phyloP scores from a whole-genome alignment of 2,888 invertebrate species.

The Drosophila phalerata region DNA sequence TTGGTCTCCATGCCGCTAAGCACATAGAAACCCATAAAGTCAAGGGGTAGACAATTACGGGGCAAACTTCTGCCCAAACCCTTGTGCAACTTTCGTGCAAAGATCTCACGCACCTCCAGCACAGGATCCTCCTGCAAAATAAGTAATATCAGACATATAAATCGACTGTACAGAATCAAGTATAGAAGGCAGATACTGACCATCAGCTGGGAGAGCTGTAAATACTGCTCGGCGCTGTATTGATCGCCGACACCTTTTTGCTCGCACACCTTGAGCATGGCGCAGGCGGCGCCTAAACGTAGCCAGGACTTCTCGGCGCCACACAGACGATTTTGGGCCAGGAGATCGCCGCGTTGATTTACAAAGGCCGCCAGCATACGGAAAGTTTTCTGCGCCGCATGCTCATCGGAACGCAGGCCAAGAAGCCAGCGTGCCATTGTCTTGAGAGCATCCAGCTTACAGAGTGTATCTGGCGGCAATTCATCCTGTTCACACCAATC shows the following conservation, averaged over 20 bases:
- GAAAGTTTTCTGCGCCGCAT: constrained; percentile 96
- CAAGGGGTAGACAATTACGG: constrained; percentile 95
- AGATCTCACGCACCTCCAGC: constrained; percentile 94
- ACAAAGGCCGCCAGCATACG: constrained; percentile 97
- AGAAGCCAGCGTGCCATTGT: constrained; percentile 98
- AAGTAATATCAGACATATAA: not conserved
- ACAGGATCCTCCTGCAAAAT: constrained; percentile 89
- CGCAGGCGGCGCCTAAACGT: constrained; percentile 95
- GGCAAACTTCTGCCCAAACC: constrained; percentile 93
- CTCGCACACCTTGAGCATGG: constrained; percentile 98
- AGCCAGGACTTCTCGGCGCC: constrained; percentile 97
- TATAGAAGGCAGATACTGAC: constrained; percentile 86
- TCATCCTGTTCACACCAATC: constrained; percentile 94
- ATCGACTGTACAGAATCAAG: no score
- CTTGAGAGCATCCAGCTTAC: constrained; percentile 97
- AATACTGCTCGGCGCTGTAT: constrained; percentile 97
- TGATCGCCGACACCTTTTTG: constrained; percentile 98
- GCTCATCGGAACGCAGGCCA: constrained; percentile 94
- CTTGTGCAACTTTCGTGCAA: constrained; percentile 96
- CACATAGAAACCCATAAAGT: constrained; percentile 98
- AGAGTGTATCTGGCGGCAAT: constrained; percentile 95
- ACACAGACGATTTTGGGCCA: constrained; percentile 90
- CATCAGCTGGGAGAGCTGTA: constrained; percentile 96
- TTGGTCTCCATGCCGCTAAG: constrained; percentile 95
- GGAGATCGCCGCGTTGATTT: constrained; percentile 94